Evolutionary conservation across 2,113 vertebrate genomes (phyloP).

Genomic region (Pao palembangensis): DNA sequence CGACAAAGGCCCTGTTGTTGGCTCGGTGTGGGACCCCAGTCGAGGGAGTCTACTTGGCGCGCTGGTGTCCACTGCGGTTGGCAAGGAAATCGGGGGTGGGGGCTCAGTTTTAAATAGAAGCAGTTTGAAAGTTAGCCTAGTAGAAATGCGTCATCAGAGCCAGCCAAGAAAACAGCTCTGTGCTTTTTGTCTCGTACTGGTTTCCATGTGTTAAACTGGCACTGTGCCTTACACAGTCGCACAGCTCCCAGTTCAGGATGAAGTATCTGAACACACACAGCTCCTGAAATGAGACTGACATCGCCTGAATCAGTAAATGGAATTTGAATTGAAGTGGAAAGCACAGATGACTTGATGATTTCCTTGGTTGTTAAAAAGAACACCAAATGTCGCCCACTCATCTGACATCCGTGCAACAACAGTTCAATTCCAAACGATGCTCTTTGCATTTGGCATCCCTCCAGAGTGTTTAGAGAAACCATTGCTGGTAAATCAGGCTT

Average conservation of each 20-base stretch:
- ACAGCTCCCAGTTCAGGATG: background rate
- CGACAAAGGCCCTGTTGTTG: constrained; percentile 34
- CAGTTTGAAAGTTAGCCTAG: constrained; percentile 42
- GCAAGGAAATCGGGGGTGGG: constrained; percentile 42
- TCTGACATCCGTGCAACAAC: constrained; percentile 31
- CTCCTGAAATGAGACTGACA: background rate
- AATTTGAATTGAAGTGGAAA: too few relatives aligned
- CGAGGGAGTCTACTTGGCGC: constrained; percentile 8
- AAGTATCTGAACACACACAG: background rate
- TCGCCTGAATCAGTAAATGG: too few relatives aligned
- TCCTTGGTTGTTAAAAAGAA: background rate
- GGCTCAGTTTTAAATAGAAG: constrained; percentile 42
- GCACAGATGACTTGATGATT: background rate
- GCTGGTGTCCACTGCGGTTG: constrained; percentile 22
- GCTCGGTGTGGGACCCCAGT: constrained; percentile 8
- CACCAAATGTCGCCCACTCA: background rate
- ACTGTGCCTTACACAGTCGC: background rate
- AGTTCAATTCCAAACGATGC: constrained; percentile 15
- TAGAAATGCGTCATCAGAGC: constrained; percentile 41
- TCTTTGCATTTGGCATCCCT: constrained; percentile 7
- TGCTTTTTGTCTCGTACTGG: constrained; percentile 18
- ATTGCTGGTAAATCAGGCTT: background rate
- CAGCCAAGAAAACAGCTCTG: constrained; percentile 34
- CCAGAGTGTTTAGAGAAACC: constrained; percentile 11
- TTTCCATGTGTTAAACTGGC: constrained; percentile 49